phyloP scores from a whole-genome alignment of 1,140 invertebrate genomes.

The Pseudomyrmex flavicornis region DNA sequence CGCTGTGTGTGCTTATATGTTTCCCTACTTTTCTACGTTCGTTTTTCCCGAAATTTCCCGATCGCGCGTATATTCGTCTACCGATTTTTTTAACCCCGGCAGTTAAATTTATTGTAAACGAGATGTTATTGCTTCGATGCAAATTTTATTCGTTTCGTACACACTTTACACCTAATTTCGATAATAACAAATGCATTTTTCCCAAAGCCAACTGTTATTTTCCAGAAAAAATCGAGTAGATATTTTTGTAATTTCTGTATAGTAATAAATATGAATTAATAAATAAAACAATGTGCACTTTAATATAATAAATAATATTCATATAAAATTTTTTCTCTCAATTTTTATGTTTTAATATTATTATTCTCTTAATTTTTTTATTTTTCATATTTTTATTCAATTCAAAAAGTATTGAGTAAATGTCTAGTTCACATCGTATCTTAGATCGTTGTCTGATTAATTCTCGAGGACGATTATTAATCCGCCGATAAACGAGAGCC shows the following conservation, averaged over 20 bases:
- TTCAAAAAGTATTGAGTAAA: no score
- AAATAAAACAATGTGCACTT: no score
- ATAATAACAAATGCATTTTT: background rate
- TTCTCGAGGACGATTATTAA: slow-evolving; percentile 2
- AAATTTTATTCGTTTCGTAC: background rate
- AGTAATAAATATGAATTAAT: no score
- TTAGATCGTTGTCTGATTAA: background rate
- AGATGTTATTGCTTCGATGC: background rate
- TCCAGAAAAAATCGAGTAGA: no score
- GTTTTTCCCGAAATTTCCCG: background rate
- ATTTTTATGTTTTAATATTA: no score
- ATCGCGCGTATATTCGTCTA: background rate
- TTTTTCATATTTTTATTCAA: no score
- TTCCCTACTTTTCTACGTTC: slow-evolving; percentile 35
- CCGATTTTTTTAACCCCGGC: background rate
- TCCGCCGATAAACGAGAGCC: background rate
- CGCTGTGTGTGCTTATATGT: slow-evolving; percentile 61
- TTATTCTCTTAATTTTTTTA: no score
- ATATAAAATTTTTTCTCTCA: no score
- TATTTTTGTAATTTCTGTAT: no score
- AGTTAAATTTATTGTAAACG: slow-evolving; percentile 15
- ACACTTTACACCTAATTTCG: no score
- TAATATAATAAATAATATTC: no score
- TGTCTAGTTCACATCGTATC: no score
- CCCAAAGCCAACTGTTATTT: background rate